Evolutionary conservation across 2,113 vertebrate genomes (phyloP), one percentile per base, ranked within the genome.

Genomic region (Bothrops jararaca): DNA sequence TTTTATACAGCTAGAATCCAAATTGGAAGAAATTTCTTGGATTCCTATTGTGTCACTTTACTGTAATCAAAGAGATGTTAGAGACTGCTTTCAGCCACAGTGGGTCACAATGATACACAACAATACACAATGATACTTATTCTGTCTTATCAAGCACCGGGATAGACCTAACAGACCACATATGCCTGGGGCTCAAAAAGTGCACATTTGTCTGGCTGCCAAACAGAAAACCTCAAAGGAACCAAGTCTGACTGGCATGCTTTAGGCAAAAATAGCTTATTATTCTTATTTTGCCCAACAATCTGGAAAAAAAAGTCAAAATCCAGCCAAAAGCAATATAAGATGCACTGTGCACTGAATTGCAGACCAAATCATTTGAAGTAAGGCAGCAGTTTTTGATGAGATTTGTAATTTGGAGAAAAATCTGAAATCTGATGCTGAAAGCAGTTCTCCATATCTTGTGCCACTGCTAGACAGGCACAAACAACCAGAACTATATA

Each of bases 1-100:
- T 58, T 52, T 57, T 60, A 29, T 45, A 56, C n/a, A 23, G 57
- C 45, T 10, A 69, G 57, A 88, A 69, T n/a, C 24, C 86, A 39
- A 92, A 88, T 69, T 64, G 88, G 64, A 88, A 60, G 18, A 92
- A 53, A 92, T 88, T 69, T 57, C 86, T 26, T 69, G 85, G 57
- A 24, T 52, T 88, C 22, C 18, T n/a, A 22, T 52, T 4, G 45
- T 60, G 56, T 91, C 45, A 23, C 42, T 52, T 24, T 39, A 18
- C 86, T 54, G n/a, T 92, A 92, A 92, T 92, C 86, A 69, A 52
- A 88, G 57, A 88, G 57, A 18, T 53, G 29, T 50, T 11, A 22
- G 85, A 23, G 12, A 3, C 42, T n/a, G 54, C 11, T 58, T 57
- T 64, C 3, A 10, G 54, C 69, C 39, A 20, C 24, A 9, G 24